Base-by-base conservation (phyloP, 2,797 vertebrate species). In the Merluccius polli region DNA sequence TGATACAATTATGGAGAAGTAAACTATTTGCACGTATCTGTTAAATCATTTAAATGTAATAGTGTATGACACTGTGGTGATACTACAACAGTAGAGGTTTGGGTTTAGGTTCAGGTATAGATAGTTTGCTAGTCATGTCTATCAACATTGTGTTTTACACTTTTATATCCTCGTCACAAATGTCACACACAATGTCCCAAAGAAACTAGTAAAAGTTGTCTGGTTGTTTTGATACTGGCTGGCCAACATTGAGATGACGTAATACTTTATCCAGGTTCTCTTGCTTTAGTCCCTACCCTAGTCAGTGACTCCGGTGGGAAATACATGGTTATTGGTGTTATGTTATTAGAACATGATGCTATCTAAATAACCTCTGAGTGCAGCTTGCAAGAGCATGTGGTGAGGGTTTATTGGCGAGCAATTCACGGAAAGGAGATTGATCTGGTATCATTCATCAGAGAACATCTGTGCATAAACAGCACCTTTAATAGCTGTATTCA, bases 321-420 rank as follows among this genome's bases (percentile, higher is more conserved):
- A 41, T 15, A 44, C 73, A 59, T 78, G 24, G 77, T 32, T 70
- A 70, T 73, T 79, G 77, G 70, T 73, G 41, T 75, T 70, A 70
- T 84, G 38, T 12, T 89, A 82, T 91, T 81, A 85, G 73, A 78
- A 75, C 75, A 41, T 87, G 86, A 82, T 82, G 72, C 73, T 41
- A 67, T 79, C 24, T 75, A 65, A 31, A 78, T 76, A 79, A 87
- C 86, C 85, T 91, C 84, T 79, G 38, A 16, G 38, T 41, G 38
- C 12, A 11, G 38, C 11, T 15, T 16, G 38, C 38, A 41, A 15
- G 38, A 41, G 38, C 38, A 15, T 41, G 13, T 16, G 10, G 13
- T 16, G 10, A 41, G 38, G 38, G 38, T 41, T 41, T 12, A 12
- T 41, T 41, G 38, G 16, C 38, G 12, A 41, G 38, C 38, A 41